phyloP scores from a whole-genome alignment of 2,113 vertebrate species.

The Pelvicachromis taeniatus region DNA sequence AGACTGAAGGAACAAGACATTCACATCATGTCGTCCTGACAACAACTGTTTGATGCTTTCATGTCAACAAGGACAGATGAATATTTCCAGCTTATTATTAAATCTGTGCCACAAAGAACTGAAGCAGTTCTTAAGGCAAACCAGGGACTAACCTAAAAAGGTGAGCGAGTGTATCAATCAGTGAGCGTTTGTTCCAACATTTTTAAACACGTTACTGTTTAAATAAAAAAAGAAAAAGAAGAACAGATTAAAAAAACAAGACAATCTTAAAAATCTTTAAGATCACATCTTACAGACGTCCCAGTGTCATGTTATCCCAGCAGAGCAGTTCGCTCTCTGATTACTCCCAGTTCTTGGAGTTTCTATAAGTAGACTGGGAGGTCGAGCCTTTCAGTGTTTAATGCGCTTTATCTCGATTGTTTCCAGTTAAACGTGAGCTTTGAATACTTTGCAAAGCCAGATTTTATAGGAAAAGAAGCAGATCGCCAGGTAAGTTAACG shows the following conservation, averaged over 20 bases:
- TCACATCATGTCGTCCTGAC: fast-evolving
- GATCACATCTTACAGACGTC: not conserved
- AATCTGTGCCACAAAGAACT: not conserved
- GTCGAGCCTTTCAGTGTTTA: fast-evolving
- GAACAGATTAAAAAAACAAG: not conserved
- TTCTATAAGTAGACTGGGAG: fast-evolving
- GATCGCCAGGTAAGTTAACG: not conserved
- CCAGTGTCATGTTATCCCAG: not conserved
- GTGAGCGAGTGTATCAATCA: not conserved
- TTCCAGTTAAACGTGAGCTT: not conserved
- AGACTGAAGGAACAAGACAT: not conserved
- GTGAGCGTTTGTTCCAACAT: not conserved
- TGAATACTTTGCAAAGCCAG: not conserved
- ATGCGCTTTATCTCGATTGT: fast-evolving
- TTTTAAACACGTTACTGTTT: not conserved
- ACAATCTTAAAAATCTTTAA: fast-evolving
- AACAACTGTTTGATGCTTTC: not conserved
- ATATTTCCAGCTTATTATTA: not conserved
- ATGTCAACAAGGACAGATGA: fast-evolving
- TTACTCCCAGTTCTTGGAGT: fast-evolving
- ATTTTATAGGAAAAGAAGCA: not conserved
- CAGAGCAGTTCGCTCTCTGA: not conserved
- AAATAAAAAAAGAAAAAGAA: too few species aligned
- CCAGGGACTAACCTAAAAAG: not conserved
- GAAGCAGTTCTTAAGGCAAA: not conserved